Evolutionary conservation across 2,113 vertebrate species (phyloP).

Genomic region (Ivindomyrus marchei): DNA sequence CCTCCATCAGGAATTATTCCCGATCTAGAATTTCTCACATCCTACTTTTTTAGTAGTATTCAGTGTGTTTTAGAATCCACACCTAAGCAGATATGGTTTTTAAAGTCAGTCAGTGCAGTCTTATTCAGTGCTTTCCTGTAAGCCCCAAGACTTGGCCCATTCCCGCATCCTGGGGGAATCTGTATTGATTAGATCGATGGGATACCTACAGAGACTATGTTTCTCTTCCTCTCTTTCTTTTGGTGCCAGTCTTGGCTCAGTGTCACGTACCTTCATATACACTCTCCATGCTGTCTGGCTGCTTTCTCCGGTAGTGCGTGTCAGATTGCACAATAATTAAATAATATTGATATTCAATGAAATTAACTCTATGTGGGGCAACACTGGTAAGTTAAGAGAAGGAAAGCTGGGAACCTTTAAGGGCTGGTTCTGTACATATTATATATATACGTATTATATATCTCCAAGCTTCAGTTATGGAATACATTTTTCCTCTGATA

Average conservation of each 20-base stretch:
- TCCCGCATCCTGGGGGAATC: slow-evolving; percentile 69
- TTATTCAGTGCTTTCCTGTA: slow-evolving; percentile 75
- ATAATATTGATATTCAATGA: slow-evolving; percentile 97
- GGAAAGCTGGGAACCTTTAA: slow-evolving; percentile 29
- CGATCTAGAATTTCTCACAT: not conserved
- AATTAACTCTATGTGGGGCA: slow-evolving; percentile 93
- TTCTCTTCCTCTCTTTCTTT: slow-evolving; percentile 58
- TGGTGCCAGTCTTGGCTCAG: slow-evolving; percentile 44
- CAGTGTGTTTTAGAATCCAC: slow-evolving; percentile 40
- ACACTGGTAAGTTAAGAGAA: slow-evolving; percentile 45
- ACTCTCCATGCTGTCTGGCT: slow-evolving; percentile 72
- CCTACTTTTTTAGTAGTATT: not conserved
- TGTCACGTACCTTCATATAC: slow-evolving; percentile 56
- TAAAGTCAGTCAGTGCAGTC: slow-evolving; percentile 69
- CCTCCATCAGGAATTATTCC: not conserved
- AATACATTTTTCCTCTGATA: slow-evolving; percentile 46
- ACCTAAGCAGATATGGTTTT: slow-evolving; percentile 62
- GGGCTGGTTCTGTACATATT: slow-evolving; percentile 8
- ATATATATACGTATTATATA: too few relatives aligned
- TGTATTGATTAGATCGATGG: slow-evolving; percentile 64
- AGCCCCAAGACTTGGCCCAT: slow-evolving; percentile 64
- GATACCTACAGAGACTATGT: slow-evolving; percentile 59
- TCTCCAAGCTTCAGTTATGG: slow-evolving; percentile 34
- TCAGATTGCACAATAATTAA: slow-evolving; percentile 98
- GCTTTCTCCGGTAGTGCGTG: slow-evolving; percentile 73